Base-by-base conservation (phyloP, 2,888 invertebrate genomes). In the Adelphocoris suturalis region DNA sequence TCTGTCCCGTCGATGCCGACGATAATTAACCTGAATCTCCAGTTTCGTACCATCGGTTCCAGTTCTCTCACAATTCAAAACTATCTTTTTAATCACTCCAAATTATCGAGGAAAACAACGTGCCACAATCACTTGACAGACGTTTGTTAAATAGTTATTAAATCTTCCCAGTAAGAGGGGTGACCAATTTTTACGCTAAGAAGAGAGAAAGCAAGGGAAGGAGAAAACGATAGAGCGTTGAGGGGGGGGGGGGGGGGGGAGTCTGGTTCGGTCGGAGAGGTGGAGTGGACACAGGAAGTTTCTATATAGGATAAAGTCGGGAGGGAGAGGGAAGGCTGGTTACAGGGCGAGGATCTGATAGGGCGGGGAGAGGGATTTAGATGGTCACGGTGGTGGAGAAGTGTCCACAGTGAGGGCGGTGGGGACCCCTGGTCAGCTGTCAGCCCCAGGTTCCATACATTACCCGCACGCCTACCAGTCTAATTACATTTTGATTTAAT, bases 401-500 rank as follows among this genome's bases (percentile, higher is more conserved):
- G 68, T 68, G 68, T 68, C 68, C 68, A 27, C 19, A 57, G 76
- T 47, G 75, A 75, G 75, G 85, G 81, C 81, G 75, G 68, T 46
- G 75, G 68, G 76, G 89, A 52, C 55, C 80, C 80, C 88, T 89
- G 89, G 89, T 89, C 89, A 89, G 89, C 89, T 89, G 89, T 89
- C 89, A 89, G 9, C 81, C 23, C 61, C 89, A 89, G 89, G 89
- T 68, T 88, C 89, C 89, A 89, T 89, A 89, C 89, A 89, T 89
- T 89, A 89, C 82, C 89, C 89, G 82, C 89, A 89, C 89, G 89
- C 89, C 89, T 89, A 89, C 89, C 89, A 81, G 88, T 89, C 89
- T 89, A 89, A 89, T 89, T 89, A 89, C 89, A 89, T 82, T 89
- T 89, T 89, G 89, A 89, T 89, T 89, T 89, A 89, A 89, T 89